A percentile compares a stretch with the other conserved stretches of the same genome.
Conservation (phyloP, 2,888 invertebrate genomes). For the Malachius bipustulatus region DNA sequence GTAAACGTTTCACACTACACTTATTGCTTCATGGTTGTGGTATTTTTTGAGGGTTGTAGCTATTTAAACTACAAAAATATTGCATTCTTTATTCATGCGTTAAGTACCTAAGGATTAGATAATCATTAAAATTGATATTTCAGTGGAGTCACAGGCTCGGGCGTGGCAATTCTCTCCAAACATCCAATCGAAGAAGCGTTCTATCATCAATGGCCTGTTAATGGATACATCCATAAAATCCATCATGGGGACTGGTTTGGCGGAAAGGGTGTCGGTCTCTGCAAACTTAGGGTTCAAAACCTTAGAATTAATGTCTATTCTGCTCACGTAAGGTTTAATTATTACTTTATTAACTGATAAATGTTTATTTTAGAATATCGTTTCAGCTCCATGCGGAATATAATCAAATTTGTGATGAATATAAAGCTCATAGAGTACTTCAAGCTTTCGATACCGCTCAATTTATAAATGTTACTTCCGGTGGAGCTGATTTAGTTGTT, state of each 20-base stretch:
- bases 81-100: slow-evolving; percentile 4
- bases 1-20: no score
- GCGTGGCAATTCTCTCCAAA: slow-evolving; percentile 76
- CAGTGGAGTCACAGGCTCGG: slow-evolving; percentile 88
- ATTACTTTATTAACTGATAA: not conserved
- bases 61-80: no score
- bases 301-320: slow-evolving; percentile 74
- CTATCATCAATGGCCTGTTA: slow-evolving; percentile 90
- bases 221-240: slow-evolving; percentile 91
- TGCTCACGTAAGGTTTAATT: slow-evolving; percentile 66
- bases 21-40: not conserved
- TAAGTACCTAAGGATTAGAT: no score
- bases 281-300: slow-evolving; percentile 56
- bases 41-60: no score
- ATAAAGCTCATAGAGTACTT: slow-evolving; percentile 80
- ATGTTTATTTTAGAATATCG: slow-evolving; percentile 8
- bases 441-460: slow-evolving; percentile 94
- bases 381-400: slow-evolving; percentile 91
- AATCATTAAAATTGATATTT: slow-evolving; percentile 21
- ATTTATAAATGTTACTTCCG: slow-evolving; percentile 77
- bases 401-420: slow-evolving; percentile 70
- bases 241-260: slow-evolving; percentile 99
- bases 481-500: slow-evolving; percentile 67
- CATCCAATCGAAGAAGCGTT: slow-evolving; percentile 76
- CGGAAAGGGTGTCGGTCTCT: slow-evolving; percentile 87